Conservation (phyloP, 1,140 invertebrate genomes). For the Drosophila orosa region DNA sequence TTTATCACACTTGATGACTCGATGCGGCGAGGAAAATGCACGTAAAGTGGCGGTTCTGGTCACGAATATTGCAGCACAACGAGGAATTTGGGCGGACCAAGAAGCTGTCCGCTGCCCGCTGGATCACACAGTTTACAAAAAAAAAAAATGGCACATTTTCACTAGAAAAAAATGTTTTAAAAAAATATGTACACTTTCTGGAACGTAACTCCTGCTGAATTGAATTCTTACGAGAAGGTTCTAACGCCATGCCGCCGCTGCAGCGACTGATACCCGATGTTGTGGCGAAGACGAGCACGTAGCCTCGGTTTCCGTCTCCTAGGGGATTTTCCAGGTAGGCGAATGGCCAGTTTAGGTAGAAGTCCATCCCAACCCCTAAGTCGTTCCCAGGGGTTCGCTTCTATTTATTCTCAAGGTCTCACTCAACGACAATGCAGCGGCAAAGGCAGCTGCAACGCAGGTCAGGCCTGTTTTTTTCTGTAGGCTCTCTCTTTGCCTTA, state of each 20-base stretch:
- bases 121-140: conserved; percentile 13
- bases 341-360: conserved; percentile 3
- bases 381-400: conserved; percentile 15
- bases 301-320: conserved; percentile 24
- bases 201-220: neutral
- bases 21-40: conserved; percentile 12
- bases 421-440: neutral
- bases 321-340: conserved; percentile 6
- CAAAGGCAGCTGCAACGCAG: conserved; percentile 18
- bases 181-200: conserved; percentile 13
- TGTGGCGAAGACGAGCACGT: neutral
- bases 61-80: neutral
- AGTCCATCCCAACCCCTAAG: conserved; percentile 24
- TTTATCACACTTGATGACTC: conserved; percentile 16
- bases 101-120: conserved; percentile 14
- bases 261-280: conserved; percentile 16
- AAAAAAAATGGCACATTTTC: conserved; percentile 18
- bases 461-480: conserved; percentile 15
- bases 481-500: neutral
- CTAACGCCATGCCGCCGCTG: conserved; percentile 24
- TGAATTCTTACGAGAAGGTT: conserved; percentile 11
- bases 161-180: neutral
- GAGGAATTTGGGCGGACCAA: neutral
- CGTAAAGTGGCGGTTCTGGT: conserved; percentile 16
- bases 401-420: conserved; percentile 15